Evolutionary conservation across 2,113 vertebrate species (phyloP).

Genomic region (Pluvianellus socialis): DNA sequence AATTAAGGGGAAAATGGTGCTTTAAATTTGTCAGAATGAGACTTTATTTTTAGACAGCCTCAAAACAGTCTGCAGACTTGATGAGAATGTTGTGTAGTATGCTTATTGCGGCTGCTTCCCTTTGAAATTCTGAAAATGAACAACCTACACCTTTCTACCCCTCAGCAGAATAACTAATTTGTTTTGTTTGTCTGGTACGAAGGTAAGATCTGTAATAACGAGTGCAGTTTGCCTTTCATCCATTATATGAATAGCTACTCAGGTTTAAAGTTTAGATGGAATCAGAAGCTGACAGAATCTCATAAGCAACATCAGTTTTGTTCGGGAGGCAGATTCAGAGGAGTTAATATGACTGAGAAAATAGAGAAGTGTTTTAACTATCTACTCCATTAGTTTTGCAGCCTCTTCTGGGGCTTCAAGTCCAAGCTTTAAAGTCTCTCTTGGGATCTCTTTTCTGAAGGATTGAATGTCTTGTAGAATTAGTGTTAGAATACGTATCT

Average conservation of each 20-base stretch:
- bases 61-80: background rate
- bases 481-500: background rate
- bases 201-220: background rate
- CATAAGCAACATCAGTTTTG: background rate
- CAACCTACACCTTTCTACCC: background rate
- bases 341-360: background rate
- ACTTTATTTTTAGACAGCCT: constrained; percentile 1
- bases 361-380: background rate
- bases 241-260: background rate
- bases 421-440: background rate
- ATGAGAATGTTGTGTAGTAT: background rate
- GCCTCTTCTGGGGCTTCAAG: background rate
- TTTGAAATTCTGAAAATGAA: background rate
- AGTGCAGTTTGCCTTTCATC: background rate
- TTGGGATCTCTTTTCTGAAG: background rate
- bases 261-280: background rate
- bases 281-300: background rate
- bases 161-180: background rate
- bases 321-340: background rate
- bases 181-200: background rate
- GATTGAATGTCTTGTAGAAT: background rate
- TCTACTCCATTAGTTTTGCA: background rate
- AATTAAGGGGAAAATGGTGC: background rate
- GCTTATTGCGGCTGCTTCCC: background rate
- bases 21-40: background rate